Conservation (phyloP, 2,797 vertebrate genomes). For the Leuciscus waleckii region DNA sequence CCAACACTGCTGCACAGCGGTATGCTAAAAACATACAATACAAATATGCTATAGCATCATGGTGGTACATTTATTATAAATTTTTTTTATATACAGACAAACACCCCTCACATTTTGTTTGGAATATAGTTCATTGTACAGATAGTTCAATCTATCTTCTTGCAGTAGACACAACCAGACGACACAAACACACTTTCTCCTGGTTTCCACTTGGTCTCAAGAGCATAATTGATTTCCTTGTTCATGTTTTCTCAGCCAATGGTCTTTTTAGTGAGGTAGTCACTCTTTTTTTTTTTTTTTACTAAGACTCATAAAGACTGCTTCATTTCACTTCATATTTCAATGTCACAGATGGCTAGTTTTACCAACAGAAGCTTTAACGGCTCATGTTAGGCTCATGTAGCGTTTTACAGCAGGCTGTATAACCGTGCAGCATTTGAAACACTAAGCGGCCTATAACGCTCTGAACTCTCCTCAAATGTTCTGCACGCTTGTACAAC, state of each 20-base stretch:
- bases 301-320: conserved; percentile 7
- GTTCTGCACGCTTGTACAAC: background rate
- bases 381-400: conserved; percentile 11
- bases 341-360: conserved; percentile 14
- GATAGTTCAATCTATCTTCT: background rate
- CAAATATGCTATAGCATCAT: background rate
- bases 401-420: conserved; percentile 1
- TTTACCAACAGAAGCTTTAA: background rate
- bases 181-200: background rate
- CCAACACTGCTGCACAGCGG: background rate
- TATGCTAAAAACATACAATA: background rate
- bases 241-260: conserved; percentile 6
- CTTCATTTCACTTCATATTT: conserved; percentile 35
- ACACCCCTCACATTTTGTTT: background rate
- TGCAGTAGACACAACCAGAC: background rate
- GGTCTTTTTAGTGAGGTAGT: background rate
- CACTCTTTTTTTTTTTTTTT: conserved; percentile 14
- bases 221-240: background rate
- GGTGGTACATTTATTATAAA: too few species aligned
- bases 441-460: background rate
- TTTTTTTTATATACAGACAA: background rate
- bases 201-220: background rate
- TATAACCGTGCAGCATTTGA: background rate
- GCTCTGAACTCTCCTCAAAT: background rate
- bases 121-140: background rate